Evolutionary conservation across 2,113 vertebrate species (phyloP).

Genomic region (Sterna hirundo): DNA sequence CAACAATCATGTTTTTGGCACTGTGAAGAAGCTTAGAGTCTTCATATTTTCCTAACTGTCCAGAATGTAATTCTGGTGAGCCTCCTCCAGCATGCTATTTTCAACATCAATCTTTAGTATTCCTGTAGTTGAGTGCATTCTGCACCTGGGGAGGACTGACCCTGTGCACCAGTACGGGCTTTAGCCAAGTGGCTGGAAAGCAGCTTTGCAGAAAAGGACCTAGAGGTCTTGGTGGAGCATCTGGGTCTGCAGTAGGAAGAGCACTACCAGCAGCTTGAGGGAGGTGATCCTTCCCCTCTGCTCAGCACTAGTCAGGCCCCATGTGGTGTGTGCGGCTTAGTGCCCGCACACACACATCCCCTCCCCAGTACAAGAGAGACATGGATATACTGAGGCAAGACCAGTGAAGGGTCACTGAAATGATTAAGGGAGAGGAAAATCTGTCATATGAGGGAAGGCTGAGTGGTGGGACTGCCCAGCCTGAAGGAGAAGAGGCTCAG

Average conservation of each 20-base stretch:
- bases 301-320: not conserved
- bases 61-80: not conserved
- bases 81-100: not conserved
- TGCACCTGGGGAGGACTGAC: not conserved
- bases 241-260: not conserved
- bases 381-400: not conserved
- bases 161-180: not conserved
- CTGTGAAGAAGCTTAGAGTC: not conserved
- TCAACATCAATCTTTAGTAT: not conserved
- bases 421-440: not conserved
- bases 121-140: not conserved
- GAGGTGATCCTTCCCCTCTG: not conserved
- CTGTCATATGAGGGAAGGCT: not conserved
- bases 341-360: too few species aligned
- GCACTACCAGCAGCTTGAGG: not conserved
- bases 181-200: not conserved
- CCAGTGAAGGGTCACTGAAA: not conserved
- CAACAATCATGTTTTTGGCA: not conserved
- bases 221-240: not conserved
- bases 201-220: not conserved
- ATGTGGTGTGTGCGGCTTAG: not conserved
- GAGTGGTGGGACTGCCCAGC: not conserved
- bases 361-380: not conserved
- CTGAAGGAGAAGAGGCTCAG: not conserved
- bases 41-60: not conserved